Evolutionary conservation across 2,113 vertebrate species (phyloP), one percentile per base, ranked within the genome.

Genomic region (Melanerpes formicivorus): DNA sequence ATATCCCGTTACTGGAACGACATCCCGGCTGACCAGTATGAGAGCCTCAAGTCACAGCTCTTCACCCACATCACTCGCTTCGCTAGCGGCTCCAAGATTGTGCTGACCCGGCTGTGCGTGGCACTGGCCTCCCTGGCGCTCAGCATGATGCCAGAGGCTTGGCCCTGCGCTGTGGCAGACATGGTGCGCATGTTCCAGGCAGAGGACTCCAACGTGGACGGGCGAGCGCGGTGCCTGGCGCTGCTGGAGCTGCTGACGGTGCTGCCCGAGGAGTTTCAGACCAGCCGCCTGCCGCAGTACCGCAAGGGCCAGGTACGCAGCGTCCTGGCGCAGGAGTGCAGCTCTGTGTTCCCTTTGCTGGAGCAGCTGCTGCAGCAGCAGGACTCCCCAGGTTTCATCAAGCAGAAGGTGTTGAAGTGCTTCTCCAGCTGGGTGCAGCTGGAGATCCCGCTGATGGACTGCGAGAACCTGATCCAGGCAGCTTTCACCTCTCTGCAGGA

Each of bases 1-100:
- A 99, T 99, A 94, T 99, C 99, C 55, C 98, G 99, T 62, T 99
- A 99, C 96, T 99, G 99, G 99, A 98, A 98, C 0, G 99, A 99
- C 97, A 99, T 99, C 93, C 99, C 99, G 0, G 97, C 98, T 1
- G 99, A 99, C 96, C 99, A 99, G 96, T 99, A 99, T 2, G 99
- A 99, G 96, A 98, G 97, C 80, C 98, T 99, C 77, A 99, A 99
- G 97, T 98, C 98, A 0, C 99, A 99, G 97, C 98, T 99, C 88
- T 99, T 99, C 97, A 98, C 98, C 59, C 99, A 99, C 96, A 99
- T 99, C 88, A 98, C 99, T 32, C 98, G 96, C 96, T 99, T 99
- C 4, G 99, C 99, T 93, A 98, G 98, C 1, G 98, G 99, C 93
- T 99, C 99, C 93, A 99, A 99, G 97, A 99, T 99, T 42, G 99